Evolutionary conservation across 2,113 vertebrate species (phyloP).

Genomic region (Bujurquina vittata): DNA sequence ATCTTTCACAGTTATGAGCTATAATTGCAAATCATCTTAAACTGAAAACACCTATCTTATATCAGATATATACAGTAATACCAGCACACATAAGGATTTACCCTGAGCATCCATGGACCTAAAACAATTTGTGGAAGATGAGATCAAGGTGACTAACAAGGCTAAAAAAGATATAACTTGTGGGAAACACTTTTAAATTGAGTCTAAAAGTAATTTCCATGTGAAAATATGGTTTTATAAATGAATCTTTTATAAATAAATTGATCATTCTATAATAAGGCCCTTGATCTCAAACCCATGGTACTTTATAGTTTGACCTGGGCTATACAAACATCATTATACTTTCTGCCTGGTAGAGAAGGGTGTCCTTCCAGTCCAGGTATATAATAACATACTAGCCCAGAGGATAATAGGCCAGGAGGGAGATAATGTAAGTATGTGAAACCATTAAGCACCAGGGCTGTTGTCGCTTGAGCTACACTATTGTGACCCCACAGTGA

Average conservation of each 20-base stretch:
- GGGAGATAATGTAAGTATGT: slow-evolving; percentile 2
- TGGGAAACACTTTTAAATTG: too few species aligned
- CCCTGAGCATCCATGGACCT: not conserved
- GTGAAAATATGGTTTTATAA: too few species aligned
- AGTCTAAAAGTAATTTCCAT: too few species aligned
- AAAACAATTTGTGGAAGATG: not conserved
- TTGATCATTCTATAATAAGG: not conserved
- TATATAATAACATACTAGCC: not conserved
- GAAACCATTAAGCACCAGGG: not conserved
- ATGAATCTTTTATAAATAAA: too few species aligned
- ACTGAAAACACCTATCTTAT: not conserved
- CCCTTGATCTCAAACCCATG: not conserved
- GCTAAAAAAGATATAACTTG: too few species aligned
- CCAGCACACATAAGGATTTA: not conserved
- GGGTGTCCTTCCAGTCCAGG: not conserved
- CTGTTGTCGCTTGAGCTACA: not conserved
- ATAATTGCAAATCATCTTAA: not conserved
- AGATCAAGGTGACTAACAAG: not conserved
- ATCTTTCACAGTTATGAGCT: not conserved
- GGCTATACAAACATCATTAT: slow-evolving; percentile 9
- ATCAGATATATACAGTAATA: not conserved
- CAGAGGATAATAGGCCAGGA: not conserved
- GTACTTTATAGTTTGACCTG: not conserved
- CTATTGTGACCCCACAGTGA: not conserved
- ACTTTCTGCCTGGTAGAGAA: not conserved